Percentiles rank a stretch among this genome's conserved stretches.
Conservation (phyloP, 2,797 vertebrate species). For the Eospalax fontanierii region DNA sequence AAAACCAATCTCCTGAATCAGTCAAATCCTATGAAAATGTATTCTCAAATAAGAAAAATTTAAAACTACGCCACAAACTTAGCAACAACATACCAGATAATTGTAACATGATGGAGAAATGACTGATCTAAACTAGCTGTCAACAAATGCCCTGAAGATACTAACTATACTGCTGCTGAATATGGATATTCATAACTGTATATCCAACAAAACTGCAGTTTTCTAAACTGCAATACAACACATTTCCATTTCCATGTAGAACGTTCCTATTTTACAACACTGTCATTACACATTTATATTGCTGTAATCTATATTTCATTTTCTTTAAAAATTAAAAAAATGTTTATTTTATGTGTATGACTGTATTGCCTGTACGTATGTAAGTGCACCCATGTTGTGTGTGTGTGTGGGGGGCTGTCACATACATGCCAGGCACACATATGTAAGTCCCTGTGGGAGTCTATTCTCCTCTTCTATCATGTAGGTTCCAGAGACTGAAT, state of each 20-base stretch:
- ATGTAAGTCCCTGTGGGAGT: neutral
- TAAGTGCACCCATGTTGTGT: too few species aligned
- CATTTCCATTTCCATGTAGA: neutral
- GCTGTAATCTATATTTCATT: neutral
- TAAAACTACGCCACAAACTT: neutral
- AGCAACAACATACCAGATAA: neutral
- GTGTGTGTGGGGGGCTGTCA: neutral
- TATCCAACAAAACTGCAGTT: conserved; percentile 3
- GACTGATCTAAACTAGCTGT: neutral
- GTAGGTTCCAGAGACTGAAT: neutral
- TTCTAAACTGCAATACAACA: conserved; percentile 27
- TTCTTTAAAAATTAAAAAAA: too few species aligned
- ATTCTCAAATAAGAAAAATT: conserved; percentile 46
- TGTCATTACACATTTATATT: neutral
- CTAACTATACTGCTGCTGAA: conserved; percentile 11
- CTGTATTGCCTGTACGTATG: too few species aligned
- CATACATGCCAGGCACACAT: too few species aligned
- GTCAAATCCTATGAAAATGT: conserved; percentile 38
- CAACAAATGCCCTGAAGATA: conserved; percentile 42
- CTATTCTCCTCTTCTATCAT: neutral
- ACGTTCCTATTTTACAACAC: conserved; percentile 34
- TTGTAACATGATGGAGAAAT: neutral
- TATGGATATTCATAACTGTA: neutral
- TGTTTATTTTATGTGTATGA: too few species aligned
- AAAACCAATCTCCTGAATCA: conserved; percentile 53